Conservation (phyloP, 1,140 invertebrate species). For the Pogonomyrmex barbatus region DNA sequence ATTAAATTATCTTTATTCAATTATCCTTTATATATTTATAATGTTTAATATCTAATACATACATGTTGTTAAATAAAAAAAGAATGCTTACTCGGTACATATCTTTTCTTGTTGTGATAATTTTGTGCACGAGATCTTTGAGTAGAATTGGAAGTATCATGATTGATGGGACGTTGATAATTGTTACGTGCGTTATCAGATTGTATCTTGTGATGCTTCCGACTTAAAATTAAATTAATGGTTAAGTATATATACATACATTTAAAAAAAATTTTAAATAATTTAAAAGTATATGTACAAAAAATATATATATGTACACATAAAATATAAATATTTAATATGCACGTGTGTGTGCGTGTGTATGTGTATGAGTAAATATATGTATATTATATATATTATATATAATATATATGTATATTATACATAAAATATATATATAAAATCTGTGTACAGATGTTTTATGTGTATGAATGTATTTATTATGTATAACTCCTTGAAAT, state of each 20-base stretch:
- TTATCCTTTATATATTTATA: background rate
- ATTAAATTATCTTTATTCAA: too few species aligned
- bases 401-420: background rate
- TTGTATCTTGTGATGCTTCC: conserved; percentile 74
- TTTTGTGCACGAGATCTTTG: conserved; percentile 79
- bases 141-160: conserved; percentile 72
- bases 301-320: too few species aligned
- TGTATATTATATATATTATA: background rate
- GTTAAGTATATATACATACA: too few species aligned
- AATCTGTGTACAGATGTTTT: too few species aligned
- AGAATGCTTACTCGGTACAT: conserved; percentile 76
- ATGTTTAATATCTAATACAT: background rate
- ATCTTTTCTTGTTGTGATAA: conserved; percentile 82
- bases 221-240: background rate
- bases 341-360: too few species aligned
- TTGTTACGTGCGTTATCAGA: conserved; percentile 63
- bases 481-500: too few species aligned
- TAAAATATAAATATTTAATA: too few species aligned
- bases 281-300: too few species aligned
- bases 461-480: too few species aligned
- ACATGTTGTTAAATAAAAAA: background rate
- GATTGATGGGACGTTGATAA: conserved; percentile 75
- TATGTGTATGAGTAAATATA: background rate
- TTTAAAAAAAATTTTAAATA: too few species aligned
- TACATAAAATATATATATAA: background rate